These are phyloP conservation scores for Drosophila elegans DNA, from an alignment of 1,140 invertebrate species.

Conservation along the genomic window DNA sequence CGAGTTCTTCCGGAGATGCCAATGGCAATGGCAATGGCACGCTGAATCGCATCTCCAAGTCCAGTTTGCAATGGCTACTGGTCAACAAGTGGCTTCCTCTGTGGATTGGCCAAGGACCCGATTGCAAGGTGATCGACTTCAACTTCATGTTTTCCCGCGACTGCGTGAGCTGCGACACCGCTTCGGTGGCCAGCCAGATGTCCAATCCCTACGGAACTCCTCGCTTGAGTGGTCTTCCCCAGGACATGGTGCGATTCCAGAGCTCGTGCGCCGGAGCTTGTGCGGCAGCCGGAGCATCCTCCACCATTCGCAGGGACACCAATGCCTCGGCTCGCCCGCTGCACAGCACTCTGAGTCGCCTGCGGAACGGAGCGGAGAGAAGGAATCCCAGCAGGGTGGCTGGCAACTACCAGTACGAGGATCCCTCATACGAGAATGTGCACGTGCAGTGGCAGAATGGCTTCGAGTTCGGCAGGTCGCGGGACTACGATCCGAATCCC, in stretches of 20 bases:
- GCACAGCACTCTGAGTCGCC: constrained; percentile 74
- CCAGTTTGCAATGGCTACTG: constrained; percentile 86
- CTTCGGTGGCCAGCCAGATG: constrained; percentile 70
- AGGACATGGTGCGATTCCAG: constrained; percentile 81
- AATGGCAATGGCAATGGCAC: constrained; percentile 57
- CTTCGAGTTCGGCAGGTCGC: constrained; percentile 79
- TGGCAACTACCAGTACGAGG: constrained; percentile 67
- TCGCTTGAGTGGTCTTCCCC: constrained; percentile 65
- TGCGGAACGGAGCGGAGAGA: constrained; percentile 52
- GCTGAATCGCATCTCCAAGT: constrained; percentile 86
- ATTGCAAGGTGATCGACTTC: constrained; percentile 87
- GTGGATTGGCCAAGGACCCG: constrained; percentile 86
- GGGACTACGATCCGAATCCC: constrained; percentile 71
- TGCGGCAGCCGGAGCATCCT: constrained; percentile 18
- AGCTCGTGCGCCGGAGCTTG: constrained; percentile 40
- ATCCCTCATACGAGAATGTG: constrained; percentile 83
- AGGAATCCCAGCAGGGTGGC: constrained; percentile 41
- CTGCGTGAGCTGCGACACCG: constrained; percentile 78
- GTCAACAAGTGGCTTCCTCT: constrained; percentile 87
- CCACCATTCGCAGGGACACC: constrained; percentile 50
- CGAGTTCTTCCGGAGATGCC: constrained; percentile 43
- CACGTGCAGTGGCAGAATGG: constrained; percentile 84
- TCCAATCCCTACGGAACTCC: constrained; percentile 79
- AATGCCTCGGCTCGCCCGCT: constrained; percentile 54
- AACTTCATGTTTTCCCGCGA: constrained; percentile 85